Percentiles rank a stretch among this genome's conserved stretches.
Evolutionary conservation across 1,140 invertebrate species (phyloP).

Genomic region (Probaryconus sp.): DNA sequence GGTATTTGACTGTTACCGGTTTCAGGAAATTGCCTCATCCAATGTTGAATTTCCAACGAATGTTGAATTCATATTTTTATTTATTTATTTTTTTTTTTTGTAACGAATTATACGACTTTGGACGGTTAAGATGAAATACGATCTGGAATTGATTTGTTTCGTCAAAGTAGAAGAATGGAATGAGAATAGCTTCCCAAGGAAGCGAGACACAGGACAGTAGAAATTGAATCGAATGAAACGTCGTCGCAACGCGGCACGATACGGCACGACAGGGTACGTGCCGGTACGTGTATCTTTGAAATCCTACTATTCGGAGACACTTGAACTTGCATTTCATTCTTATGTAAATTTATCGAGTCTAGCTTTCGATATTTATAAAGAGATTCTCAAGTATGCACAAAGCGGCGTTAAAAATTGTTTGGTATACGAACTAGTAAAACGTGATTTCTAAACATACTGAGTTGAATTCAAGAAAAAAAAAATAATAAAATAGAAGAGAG

Average conservation of each 20-base stretch:
- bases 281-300: conserved; percentile 46
- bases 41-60: conserved; percentile 4
- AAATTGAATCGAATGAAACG: conserved; percentile 24
- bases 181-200: conserved; percentile 5
- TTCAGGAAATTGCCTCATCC: no score
- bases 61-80: conserved; percentile 7
- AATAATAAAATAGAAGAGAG: no score
- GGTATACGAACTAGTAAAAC: conserved; percentile 36
- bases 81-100: no score
- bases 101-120: conserved; percentile 1
- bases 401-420: conserved; percentile 18
- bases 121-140: conserved; percentile 42
- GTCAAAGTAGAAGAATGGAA: not conserved
- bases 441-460: no score
- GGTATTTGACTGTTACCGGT: no score
- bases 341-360: conserved; percentile 42
- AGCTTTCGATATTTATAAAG: conserved; percentile 30
- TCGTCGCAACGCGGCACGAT: conserved; percentile 66
- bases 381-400: no score
- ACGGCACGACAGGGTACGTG: conserved; percentile 63
- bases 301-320: conserved; percentile 14
- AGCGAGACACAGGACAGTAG: conserved; percentile 15
- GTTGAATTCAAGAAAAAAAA: no score
- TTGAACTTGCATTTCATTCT: conserved; percentile 46
- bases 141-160: conserved; percentile 51